Conservation (phyloP, 2,888 invertebrate genomes). For the Thelaira solivaga region DNA sequence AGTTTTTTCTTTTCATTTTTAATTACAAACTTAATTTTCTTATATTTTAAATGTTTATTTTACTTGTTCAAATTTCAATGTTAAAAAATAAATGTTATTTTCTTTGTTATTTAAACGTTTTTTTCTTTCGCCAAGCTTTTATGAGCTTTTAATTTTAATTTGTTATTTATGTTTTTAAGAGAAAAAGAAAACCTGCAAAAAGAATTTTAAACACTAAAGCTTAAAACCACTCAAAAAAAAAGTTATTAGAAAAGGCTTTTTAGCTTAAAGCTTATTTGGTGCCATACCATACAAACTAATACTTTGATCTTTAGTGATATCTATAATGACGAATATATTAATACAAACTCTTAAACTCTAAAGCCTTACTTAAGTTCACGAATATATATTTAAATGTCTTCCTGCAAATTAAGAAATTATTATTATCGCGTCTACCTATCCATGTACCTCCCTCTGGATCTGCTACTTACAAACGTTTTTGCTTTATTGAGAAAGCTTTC, state of each 20-base stretch:
- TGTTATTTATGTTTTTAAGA: constrained; percentile 33
- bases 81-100: constrained; percentile 49
- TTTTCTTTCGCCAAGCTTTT: constrained; percentile 52
- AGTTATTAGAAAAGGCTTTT: constrained; percentile 64
- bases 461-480: constrained; percentile 9
- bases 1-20: no score
- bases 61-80: constrained; percentile 53
- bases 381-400: constrained; percentile 43
- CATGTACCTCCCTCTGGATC: neutral
- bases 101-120: constrained; percentile 43
- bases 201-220: constrained; percentile 65
- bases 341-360: constrained; percentile 66
- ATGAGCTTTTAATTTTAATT: constrained; percentile 43
- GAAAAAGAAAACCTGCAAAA: constrained; percentile 47
- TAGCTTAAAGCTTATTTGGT: constrained; percentile 66
- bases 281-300: constrained; percentile 61
- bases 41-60: constrained; percentile 35
- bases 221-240: constrained; percentile 63
- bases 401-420: constrained; percentile 52
- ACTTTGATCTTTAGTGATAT: constrained; percentile 71
- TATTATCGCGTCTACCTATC: constrained; percentile 46
- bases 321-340: constrained; percentile 75
- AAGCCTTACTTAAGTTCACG: constrained; percentile 47
- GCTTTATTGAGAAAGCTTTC: constrained; percentile 15
- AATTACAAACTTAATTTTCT: constrained; percentile 39